Evolutionary conservation across 2,888 invertebrate species (phyloP), one percentile per base, ranked within the genome.

Genomic region (Andrena trimmerana): DNA sequence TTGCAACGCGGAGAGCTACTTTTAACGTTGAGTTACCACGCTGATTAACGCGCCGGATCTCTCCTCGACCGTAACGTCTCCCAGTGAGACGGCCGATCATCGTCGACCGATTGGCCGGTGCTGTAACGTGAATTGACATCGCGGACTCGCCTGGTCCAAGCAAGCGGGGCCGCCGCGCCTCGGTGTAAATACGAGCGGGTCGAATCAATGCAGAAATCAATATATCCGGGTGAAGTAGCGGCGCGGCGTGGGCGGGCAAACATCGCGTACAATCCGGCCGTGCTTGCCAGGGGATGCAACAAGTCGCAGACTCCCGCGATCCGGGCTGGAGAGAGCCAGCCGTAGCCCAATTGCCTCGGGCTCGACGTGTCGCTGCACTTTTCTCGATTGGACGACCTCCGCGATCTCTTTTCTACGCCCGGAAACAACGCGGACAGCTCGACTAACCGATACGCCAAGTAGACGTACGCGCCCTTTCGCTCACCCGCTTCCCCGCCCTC

Each of bases 281-380:
- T 52, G 72, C 66, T 78, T 71, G 59, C 67, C 77, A 60, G 54
- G 75, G 66, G 78, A 87, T 87, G 87, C 87, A 87, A 87, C 88
- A 88, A 88, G 88, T 88, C 87, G 84, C 82, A 77, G 78, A 54
- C 59, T 78, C 16, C 78, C 71, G 76, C 65, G 75, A 67, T 77
- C 81, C 68, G 50, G 48, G 52, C 42, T 48, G 57, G 36, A 76
- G 72, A 60, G 42, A 13, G 36, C 13, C 36, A 13, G 31, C 20
- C 52, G 24, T 16, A 77, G 62, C 50, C 62, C 63, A 74, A 82
- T 77, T 81, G 71, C 81, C 77, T 27, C 62, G 20, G 59, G 76
- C 83, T 27, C 65, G 54, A 65, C 66, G 75, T 62, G 62, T 62
- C 77, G 65, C 66, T 73, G 52, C 65, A 75, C 78, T 78, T 71